These are phyloP conservation scores for Actias luna DNA, from an alignment of 2,888 invertebrate genomes.

Conservation along the genomic window DNA sequence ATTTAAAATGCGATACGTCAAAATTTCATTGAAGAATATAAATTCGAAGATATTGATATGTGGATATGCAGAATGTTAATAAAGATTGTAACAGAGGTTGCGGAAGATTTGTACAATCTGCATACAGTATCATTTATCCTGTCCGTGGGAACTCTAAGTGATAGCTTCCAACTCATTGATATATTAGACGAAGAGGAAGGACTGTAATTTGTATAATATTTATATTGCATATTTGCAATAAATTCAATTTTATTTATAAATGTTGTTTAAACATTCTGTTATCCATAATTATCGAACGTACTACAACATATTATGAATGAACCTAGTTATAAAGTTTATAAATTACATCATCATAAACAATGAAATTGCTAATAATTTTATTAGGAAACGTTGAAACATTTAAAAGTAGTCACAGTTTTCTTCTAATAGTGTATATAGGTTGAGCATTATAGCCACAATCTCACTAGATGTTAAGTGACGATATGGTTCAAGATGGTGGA, in stretches of 20 bases:
- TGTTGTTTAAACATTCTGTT: background rate
- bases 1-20: constrained; percentile 31
- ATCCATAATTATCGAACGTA: too few species aligned
- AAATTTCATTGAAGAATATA: constrained; percentile 24
- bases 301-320: too few species aligned
- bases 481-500: too few species aligned
- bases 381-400: too few species aligned
- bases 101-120: constrained; percentile 61
- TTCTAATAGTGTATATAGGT: too few species aligned
- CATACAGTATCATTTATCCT: constrained; percentile 62
- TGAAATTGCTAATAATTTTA: too few species aligned
- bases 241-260: constrained; percentile 6
- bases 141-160: constrained; percentile 60
- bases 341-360: too few species aligned
- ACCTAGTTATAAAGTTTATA: too few species aligned
- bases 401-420: too few species aligned
- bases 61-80: constrained; percentile 69
- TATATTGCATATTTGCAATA: constrained; percentile 21
- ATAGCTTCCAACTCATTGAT: constrained; percentile 64
- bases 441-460: too few species aligned
- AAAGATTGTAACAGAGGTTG: constrained; percentile 57
- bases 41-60: constrained; percentile 45
- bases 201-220: constrained; percentile 26
- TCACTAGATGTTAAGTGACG: too few species aligned
- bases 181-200: constrained; percentile 64